Conservation (phyloP, 2,797 vertebrate genomes). For the Chiloscyllium punctatum region DNA sequence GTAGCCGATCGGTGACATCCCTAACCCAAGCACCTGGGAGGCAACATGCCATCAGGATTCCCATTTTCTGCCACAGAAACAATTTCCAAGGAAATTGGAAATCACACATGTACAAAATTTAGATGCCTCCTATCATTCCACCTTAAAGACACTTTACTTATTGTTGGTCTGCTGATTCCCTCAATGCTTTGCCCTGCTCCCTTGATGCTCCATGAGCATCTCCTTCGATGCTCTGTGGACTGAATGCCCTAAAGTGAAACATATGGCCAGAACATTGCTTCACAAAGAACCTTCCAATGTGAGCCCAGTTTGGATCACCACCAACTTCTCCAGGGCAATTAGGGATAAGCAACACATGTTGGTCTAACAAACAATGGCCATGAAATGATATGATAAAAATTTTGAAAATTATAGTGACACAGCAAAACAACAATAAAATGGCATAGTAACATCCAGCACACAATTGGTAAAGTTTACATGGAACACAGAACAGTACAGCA, state of each 20-base stretch:
- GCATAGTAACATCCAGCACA: background rate
- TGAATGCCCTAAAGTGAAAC: background rate
- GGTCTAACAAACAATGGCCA: background rate
- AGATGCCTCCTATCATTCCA: background rate
- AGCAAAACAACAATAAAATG: background rate
- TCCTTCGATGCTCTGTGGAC: too few species aligned
- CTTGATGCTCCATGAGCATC: background rate
- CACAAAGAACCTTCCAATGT: background rate
- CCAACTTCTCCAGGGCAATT: background rate
- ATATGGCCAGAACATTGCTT: background rate
- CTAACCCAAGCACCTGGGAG: too few species aligned
- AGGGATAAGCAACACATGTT: background rate
- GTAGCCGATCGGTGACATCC: too few species aligned
- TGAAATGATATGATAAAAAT: too few species aligned
- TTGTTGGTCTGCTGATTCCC: too few species aligned
- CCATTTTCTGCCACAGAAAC: too few species aligned
- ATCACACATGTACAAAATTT: background rate
- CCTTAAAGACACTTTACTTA: background rate
- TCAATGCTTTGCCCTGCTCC: background rate
- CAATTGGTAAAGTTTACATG: background rate
- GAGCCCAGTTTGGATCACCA: background rate
- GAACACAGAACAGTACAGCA: too few species aligned
- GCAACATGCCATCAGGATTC: too few species aligned
- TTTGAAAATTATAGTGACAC: background rate
- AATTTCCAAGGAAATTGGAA: background rate